Evolutionary conservation across 1,140 invertebrate genomes (phyloP).

Genomic region (Polypedilum pembai): DNA sequence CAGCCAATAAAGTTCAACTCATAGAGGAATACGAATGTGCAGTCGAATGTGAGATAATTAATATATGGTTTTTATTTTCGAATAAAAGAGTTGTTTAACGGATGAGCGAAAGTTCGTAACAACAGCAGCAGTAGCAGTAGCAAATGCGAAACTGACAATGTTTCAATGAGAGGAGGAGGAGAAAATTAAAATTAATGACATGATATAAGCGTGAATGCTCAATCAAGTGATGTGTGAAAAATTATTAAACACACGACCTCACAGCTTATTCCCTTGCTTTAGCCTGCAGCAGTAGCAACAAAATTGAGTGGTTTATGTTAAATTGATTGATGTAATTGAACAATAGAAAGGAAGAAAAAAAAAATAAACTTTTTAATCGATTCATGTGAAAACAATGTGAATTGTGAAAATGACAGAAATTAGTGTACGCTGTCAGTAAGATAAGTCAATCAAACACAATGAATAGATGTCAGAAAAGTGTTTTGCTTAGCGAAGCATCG

Average conservation of each 20-base stretch:
- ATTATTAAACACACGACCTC: background rate
- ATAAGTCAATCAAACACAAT: background rate
- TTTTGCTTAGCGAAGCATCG: conserved; percentile 10
- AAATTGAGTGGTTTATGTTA: conserved; percentile 27
- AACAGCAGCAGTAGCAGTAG: background rate
- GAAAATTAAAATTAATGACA: conserved; percentile 26
- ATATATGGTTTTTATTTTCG: background rate
- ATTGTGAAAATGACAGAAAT: background rate
- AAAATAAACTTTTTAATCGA: background rate
- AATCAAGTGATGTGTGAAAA: conserved; percentile 23
- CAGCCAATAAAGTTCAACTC: background rate
- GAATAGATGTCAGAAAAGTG: conserved; percentile 10
- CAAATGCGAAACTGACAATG: background rate
- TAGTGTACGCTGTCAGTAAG: background rate
- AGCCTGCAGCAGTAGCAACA: background rate
- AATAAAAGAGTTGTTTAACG: conserved; percentile 12
- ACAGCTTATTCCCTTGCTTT: too few species aligned
- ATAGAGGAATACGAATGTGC: background rate
- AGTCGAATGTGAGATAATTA: conserved; percentile 18
- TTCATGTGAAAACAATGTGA: background rate
- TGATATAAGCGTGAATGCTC: conserved; percentile 22
- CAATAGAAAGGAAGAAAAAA: background rate
- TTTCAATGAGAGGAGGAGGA: background rate
- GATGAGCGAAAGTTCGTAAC: background rate
- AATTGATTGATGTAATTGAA: conserved; percentile 28